phyloP scores from a whole-genome alignment of 2,113 vertebrate genomes.

The Etheostoma spectabile region DNA sequence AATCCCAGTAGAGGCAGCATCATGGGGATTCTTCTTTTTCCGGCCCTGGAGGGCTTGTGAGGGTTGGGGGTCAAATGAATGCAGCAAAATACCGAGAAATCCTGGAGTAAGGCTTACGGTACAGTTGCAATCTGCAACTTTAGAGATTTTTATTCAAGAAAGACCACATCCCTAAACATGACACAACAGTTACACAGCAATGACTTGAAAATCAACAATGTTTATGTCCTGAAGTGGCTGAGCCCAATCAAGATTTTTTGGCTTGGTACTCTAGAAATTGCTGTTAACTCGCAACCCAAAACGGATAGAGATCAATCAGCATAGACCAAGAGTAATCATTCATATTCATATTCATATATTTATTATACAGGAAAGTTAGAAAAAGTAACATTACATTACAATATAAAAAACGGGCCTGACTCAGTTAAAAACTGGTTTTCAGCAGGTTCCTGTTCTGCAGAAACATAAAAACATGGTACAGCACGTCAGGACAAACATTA shows the following conservation, averaged over 20 bases:
- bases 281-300: not conserved
- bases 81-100: constrained; percentile 28
- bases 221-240: not conserved
- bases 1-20: constrained; percentile 14
- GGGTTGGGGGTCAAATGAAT: constrained; percentile 37
- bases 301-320: not conserved
- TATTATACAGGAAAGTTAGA: no score
- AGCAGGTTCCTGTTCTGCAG: no score
- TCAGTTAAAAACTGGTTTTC: no score
- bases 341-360: no score
- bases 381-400: no score
- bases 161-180: constrained; percentile 7
- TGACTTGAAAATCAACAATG: not conserved
- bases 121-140: constrained; percentile 18
- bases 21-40: constrained; percentile 31
- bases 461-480: no score
- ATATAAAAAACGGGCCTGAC: no score
- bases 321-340: not conserved
- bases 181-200: not conserved
- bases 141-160: not conserved
- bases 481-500: no score
- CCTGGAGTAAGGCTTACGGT: constrained; percentile 18
- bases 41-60: constrained; percentile 6
- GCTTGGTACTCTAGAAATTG: not conserved
- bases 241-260: constrained; percentile 10